Evolutionary conservation across 2,797 vertebrate genomes (phyloP), one percentile per base, ranked within the genome.

Genomic region (Gouania willdenowi): DNA sequence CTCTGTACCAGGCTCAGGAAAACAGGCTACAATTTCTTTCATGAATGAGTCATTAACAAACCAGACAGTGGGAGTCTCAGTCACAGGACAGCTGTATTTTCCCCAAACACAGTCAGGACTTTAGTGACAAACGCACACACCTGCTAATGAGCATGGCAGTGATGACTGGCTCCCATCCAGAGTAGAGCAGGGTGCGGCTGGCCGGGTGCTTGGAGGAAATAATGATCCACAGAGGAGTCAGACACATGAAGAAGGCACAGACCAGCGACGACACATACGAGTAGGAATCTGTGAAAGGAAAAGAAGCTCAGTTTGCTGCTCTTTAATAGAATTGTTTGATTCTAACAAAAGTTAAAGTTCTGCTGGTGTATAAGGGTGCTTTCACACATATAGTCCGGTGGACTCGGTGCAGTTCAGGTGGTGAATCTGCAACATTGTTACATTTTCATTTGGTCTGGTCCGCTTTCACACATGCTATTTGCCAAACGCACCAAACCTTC

Each of bases 61-160:
- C 38, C 75, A 73, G 71, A 71, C 53, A n/a, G n/a, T n/a, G n/a
- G n/a, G n/a, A n/a, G n/a, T n/a, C n/a, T n/a, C n/a, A n/a, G n/a
- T n/a, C 14, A 2, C 19, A 40, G 54, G 56, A 23, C 16, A 28
- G 43, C 27, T 39, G 26, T 52, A 54, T 23, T 47, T 49, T 65
- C 41, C 41, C 39, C 41, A 66, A 14, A 13, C 13, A 14, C 13
- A 14, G 61, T 55, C 26, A 63, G 57, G 53, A 34, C 24, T 21
- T 48, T 30, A 55, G 38, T 37, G 25, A 43, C 37, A 41, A 28
- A 43, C 1, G 62, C 38, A 65, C 88, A 66, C 43, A 98, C 95
- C 96, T 98, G 90, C 95, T 98, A 72, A 97, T 97, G 63, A 97
- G 63, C 96, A 98, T 98, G 61, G 95, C 94, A 4, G 93, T 98